phyloP scores from a whole-genome alignment of 1,140 invertebrate genomes.

The Microplitis demolitor region DNA sequence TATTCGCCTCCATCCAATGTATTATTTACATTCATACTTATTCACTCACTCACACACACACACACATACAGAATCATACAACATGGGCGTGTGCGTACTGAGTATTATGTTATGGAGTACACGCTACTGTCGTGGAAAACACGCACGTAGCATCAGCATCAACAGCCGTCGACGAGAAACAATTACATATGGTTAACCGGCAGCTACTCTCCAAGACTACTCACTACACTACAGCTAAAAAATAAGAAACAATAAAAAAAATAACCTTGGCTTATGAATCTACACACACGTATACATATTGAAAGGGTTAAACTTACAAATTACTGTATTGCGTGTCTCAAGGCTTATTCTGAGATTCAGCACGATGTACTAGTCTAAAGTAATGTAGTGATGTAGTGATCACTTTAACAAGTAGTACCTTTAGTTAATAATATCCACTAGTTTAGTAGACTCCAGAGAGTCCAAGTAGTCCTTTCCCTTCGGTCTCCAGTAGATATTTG shows the following conservation, averaged over 20 bases:
- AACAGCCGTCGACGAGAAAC: slow-evolving; percentile 23
- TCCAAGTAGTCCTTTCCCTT: too few species aligned
- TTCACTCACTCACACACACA: background rate
- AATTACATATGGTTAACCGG: slow-evolving; percentile 35
- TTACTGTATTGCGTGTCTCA: slow-evolving; percentile 36
- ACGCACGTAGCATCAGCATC: slow-evolving; percentile 7
- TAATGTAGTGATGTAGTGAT: background rate
- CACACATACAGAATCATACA: background rate
- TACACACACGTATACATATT: too few species aligned
- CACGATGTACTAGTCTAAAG: background rate
- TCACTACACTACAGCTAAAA: background rate
- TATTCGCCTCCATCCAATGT: background rate
- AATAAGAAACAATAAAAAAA: slow-evolving; percentile 13
- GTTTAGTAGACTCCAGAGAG: too few species aligned
- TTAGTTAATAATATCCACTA: too few species aligned
- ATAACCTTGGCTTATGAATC: background rate
- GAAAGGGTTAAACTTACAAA: slow-evolving; percentile 29
- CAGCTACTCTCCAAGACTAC: too few species aligned
- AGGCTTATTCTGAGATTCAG: background rate
- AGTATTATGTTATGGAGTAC: slow-evolving; percentile 31
- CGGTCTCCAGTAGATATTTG: too few species aligned
- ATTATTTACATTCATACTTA: background rate
- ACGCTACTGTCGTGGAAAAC: slow-evolving; percentile 31
- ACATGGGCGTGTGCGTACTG: slow-evolving; percentile 14
- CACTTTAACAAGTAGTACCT: background rate